These are phyloP conservation scores for Mallotus villosus DNA, from an alignment of 2,797 vertebrate species.

Conservation along the genomic window DNA sequence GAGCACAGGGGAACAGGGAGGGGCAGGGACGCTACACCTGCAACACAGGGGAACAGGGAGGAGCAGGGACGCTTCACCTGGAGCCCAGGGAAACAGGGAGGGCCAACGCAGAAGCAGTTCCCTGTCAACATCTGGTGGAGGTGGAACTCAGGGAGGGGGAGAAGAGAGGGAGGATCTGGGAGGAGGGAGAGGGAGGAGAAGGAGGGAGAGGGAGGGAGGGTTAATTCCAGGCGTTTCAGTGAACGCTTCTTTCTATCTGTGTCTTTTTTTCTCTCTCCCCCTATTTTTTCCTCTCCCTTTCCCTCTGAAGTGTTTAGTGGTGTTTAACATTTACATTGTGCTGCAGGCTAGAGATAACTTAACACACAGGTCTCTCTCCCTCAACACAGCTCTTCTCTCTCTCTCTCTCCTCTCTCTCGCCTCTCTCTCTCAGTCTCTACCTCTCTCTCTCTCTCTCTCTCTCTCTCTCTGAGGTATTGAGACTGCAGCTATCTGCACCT, in stretches of 20 bases:
- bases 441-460: conserved; percentile 27
- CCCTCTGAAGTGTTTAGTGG: conserved; percentile 62
- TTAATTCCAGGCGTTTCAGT: neutral
- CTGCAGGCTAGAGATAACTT: conserved; percentile 65
- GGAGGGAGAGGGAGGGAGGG: neutral
- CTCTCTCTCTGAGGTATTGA: conserved; percentile 51
- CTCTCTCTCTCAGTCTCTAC: conserved; percentile 17
- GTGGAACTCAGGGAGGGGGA: neutral
- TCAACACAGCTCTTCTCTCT: conserved; percentile 22
- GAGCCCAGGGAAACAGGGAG: too few relatives aligned
- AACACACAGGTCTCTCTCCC: conserved; percentile 33
- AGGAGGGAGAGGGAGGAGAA: neutral
- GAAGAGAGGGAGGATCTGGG: conserved; percentile 38
- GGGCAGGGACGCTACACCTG: conserved; percentile 25
- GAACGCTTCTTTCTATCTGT: neutral
- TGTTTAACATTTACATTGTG: conserved; percentile 63
- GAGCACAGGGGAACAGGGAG: neutral
- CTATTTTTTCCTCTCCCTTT: conserved; percentile 28
- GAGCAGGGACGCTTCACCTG: neutral
- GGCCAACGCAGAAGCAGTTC: conserved; percentile 6
- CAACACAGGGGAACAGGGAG: neutral
- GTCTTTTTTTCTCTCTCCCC: neutral
- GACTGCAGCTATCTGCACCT: conserved; percentile 61
- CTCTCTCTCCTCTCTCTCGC: conserved; percentile 40
- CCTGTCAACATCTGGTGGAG: conserved; percentile 32